A percentile compares a stretch with the other conserved stretches of the same genome.
These are phyloP conservation scores for Dascillus cervinus DNA, from an alignment of 2,888 invertebrate species.

Conservation along the genomic window DNA sequence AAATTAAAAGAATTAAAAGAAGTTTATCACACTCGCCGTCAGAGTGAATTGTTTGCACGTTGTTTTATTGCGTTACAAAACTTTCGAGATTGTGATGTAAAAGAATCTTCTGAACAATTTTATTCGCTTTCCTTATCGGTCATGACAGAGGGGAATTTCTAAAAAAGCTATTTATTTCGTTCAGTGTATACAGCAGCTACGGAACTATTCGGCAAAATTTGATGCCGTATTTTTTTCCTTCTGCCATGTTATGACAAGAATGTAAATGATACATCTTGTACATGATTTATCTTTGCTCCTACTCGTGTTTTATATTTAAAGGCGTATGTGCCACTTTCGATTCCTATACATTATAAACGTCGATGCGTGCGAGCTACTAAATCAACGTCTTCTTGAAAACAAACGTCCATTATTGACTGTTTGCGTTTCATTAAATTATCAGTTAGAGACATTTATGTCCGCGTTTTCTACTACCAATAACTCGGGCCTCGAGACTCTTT, in stretches of 20 bases:
- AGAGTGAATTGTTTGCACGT: conserved; percentile 5
- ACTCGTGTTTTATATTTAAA: conserved; percentile 9
- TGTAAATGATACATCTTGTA: conserved; percentile 10
- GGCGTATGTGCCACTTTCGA: conserved; percentile 5
- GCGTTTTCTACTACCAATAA: conserved; percentile 10
- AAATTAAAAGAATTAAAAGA: no score
- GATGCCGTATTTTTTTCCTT: conserved; percentile 6
- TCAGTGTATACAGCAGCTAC: conserved; percentile 1
- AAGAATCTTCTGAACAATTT: conserved; percentile 5
- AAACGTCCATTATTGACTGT: no score
- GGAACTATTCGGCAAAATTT: conserved; percentile 4
- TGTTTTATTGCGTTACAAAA: conserved; percentile 1
- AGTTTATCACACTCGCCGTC: conserved; percentile 4
- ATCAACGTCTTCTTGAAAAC: no score
- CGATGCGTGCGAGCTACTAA: conserved; percentile 4
- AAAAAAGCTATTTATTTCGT: conserved; percentile 4
- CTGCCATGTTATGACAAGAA: conserved; percentile 6
- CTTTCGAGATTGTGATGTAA: conserved; percentile 3
- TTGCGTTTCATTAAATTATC: no score
- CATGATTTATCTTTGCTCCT: conserved; percentile 9
- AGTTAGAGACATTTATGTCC: background rate
- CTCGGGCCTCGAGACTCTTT: conserved; percentile 18
- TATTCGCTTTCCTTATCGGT: conserved; percentile 5
- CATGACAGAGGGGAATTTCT: conserved; percentile 3
- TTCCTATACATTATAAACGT: conserved; percentile 7